Evolutionary conservation across 2,888 invertebrate species (phyloP).

Genomic region (Agrotis exclamationis): DNA sequence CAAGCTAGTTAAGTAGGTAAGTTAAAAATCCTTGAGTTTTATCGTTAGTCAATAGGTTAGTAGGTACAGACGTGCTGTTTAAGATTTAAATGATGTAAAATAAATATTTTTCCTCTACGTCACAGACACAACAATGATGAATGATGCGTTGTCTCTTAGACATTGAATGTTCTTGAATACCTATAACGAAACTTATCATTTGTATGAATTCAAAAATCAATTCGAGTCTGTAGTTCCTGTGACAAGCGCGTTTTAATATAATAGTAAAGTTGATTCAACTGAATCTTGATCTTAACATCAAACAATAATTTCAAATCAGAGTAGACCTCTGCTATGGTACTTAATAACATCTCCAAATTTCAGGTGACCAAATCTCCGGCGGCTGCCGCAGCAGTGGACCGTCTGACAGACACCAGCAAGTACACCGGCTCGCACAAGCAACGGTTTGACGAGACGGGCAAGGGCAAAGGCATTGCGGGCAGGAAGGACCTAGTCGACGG

Average conservation of each 20-base stretch:
- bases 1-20: too few relatives aligned
- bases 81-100: constrained; percentile 9
- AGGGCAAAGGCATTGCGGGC: constrained; percentile 96
- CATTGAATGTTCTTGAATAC: background rate
- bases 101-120: constrained; percentile 26
- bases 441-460: constrained; percentile 96
- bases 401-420: constrained; percentile 96
- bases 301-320: too few relatives aligned
- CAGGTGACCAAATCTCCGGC: constrained; percentile 86
- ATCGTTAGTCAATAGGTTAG: constrained; percentile 14
- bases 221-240: too few relatives aligned
- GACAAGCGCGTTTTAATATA: too few relatives aligned
- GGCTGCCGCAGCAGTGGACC: constrained; percentile 92
- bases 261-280: too few relatives aligned
- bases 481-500: constrained; percentile 94
- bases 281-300: too few relatives aligned
- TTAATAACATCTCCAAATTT: constrained; percentile 40
- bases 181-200: too few relatives aligned
- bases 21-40: constrained; percentile 4
- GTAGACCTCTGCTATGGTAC: background rate
- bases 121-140: background rate
- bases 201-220: too few relatives aligned
- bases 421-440: constrained; percentile 97
- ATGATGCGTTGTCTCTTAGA: background rate
- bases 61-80: constrained; percentile 9